Percentiles rank a stretch among this genome's conserved stretches.
These are phyloP conservation scores for Philhelius pedissequus DNA, from an alignment of 2,888 invertebrate species.

Conservation along the genomic window DNA sequence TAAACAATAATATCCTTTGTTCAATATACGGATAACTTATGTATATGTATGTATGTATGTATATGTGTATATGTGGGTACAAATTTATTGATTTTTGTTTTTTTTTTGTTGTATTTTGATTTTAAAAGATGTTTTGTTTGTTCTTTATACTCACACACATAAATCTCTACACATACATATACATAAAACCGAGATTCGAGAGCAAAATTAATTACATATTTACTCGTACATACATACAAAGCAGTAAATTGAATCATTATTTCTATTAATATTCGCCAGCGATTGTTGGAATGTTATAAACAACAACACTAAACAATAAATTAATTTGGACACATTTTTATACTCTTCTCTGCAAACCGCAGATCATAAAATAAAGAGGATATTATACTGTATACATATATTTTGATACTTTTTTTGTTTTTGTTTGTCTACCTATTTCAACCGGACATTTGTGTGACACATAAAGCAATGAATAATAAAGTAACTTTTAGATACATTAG, in stretches of 20 bases:
- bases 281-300: background rate
- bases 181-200: too few relatives aligned
- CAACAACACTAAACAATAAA: background rate
- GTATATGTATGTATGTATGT: too few relatives aligned
- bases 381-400: background rate
- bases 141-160: background rate
- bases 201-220: background rate
- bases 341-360: background rate
- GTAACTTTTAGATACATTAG: background rate
- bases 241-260: background rate
- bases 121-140: background rate
- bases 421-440: background rate
- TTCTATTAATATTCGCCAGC: background rate
- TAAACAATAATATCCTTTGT: background rate
- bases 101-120: background rate
- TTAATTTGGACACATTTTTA: background rate
- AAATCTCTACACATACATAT: too few relatives aligned
- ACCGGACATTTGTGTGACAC: background rate
- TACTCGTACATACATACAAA: background rate
- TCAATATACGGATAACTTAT: constrained; percentile 18
- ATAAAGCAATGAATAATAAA: background rate
- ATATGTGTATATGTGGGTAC: too few relatives aligned
- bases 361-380: background rate
- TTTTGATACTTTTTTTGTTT: background rate
- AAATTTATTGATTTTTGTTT: background rate